Base-by-base conservation (phyloP, 1,140 invertebrate species). In the Eueides isabella region DNA sequence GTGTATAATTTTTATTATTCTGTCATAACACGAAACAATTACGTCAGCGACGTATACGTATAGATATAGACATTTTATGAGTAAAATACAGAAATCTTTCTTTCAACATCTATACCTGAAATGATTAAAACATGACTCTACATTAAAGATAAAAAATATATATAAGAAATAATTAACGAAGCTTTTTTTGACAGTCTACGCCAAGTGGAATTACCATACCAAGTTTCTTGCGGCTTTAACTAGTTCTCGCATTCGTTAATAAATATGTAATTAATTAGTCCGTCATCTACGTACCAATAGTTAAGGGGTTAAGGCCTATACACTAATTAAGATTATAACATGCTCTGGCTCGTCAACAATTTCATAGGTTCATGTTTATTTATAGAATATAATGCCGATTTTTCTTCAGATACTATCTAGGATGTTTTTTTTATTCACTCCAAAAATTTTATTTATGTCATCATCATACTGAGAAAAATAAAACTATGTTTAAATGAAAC, bases 241-340 rank as follows among this genome's bases (percentile, higher is more conserved):
- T 68, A n/a, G 29, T 28, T 68, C 29, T 67, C 11, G 7, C 5
- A 19, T 67, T 67, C 66, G 44, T 55, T 67, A 67, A 55, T 55
- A 26, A 62, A 67, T 67, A n/a, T n/a, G n/a, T n/a, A 55, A 67
- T 68, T 61, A 68, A 68, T 61, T 69, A n/a, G 12, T 26, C 67
- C 44, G 55, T 55, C 44, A 26, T 68, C 29, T 61, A 31, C 67
- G 31, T 35, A 55, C 19, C 67, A 55, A 69, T 69, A 48, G 67
- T 69, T 61, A 69, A 69, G 7, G 67, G 67, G 48, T 69, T 69
- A 69, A 69, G 67, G 67, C 44, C 67, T 69, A 61, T 23, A 28
- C 16, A 61, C 23, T 69, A 61, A 69, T 69, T 69, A 4, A 69
- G 44, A 68, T 12, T 33, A 19, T 68, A 28, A 68, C 48, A 33